phyloP scores from a whole-genome alignment of 2,113 vertebrate genomes.

The Himantopus leucocephalus region DNA sequence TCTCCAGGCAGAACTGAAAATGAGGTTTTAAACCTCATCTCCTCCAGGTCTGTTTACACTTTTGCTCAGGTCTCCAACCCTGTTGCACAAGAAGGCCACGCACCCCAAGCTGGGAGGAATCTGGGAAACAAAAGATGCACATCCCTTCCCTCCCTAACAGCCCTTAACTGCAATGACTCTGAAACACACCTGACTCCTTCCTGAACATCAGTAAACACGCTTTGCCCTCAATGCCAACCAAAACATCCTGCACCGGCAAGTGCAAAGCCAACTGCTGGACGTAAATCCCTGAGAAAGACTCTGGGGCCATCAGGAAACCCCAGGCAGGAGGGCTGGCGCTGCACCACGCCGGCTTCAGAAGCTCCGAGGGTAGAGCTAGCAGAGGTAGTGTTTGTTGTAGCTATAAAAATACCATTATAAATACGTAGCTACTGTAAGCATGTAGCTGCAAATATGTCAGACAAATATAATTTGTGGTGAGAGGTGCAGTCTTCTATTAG shows the following conservation, averaged over 20 bases:
- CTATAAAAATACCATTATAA: background rate
- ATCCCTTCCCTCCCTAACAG: background rate
- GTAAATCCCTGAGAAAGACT: accelerated
- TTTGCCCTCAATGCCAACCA: background rate
- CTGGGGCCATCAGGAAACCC: background rate
- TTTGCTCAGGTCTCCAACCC: background rate
- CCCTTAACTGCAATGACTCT: background rate
- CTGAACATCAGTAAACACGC: background rate
- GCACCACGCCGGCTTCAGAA: background rate
- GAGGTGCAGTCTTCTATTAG: background rate
- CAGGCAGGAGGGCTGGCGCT: accelerated
- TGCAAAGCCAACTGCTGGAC: background rate
- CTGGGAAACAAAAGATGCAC: no score
- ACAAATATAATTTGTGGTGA: background rate
- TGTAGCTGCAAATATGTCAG: background rate
- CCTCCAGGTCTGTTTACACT: background rate
- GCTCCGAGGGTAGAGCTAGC: accelerated
- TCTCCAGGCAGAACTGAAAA: background rate
- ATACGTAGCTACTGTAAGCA: background rate
- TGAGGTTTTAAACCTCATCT: background rate
- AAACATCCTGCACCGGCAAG: background rate
- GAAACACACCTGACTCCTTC: background rate
- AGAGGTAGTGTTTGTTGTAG: background rate
- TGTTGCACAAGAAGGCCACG: background rate
- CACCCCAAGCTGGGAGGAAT: background rate